phyloP scores from a whole-genome alignment of 64 coral and sea anemone genomes.

The Actinia equina region DNA sequence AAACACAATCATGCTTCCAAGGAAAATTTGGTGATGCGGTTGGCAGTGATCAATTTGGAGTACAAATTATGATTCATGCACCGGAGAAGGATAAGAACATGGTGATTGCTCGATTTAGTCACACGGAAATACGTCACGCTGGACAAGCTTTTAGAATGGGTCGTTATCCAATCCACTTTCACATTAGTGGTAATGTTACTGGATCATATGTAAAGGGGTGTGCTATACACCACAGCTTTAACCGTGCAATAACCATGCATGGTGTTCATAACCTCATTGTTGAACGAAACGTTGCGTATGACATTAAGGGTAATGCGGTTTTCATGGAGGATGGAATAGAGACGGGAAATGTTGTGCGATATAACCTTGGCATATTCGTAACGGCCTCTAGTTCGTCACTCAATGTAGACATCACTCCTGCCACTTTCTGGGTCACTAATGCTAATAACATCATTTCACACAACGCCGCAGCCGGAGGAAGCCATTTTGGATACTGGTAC shows the following conservation, averaged over 20 bases:
- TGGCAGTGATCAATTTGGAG: slow-evolving; percentile 86
- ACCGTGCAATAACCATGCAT: slow-evolving; percentile 95
- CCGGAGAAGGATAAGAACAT: slow-evolving; percentile 26
- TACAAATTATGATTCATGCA: slow-evolving; percentile 87
- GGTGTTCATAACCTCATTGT: slow-evolving; percentile 81
- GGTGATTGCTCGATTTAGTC: slow-evolving; percentile 75
- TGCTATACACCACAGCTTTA: slow-evolving; percentile 89
- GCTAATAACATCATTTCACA: slow-evolving; percentile 90
- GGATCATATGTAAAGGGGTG: slow-evolving; percentile 92
- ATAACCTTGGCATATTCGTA: slow-evolving; percentile 86
- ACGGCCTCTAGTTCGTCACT: slow-evolving; percentile 75
- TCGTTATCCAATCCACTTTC: slow-evolving; percentile 97
- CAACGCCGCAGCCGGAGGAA: slow-evolving; percentile 87
- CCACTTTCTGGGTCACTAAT: slow-evolving; percentile 92
- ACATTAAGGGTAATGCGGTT: slow-evolving; percentile 76
- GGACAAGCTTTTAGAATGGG: slow-evolving; percentile 91
- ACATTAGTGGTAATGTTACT: slow-evolving; percentile 72
- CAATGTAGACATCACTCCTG: slow-evolving; percentile 96
- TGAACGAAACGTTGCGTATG: slow-evolving; percentile 80
- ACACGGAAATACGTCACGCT: slow-evolving; percentile 71
- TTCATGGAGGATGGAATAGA: slow-evolving; percentile 99
- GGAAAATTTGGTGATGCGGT: slow-evolving; percentile 92
- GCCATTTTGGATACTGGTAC: slow-evolving; percentile 98
- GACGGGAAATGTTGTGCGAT: slow-evolving; percentile 66
- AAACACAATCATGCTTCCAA: slow-evolving; percentile 90